phyloP scores from a whole-genome alignment of 30 jellyfish, hydroid and myxozoan genomes.

The Pelagia noctiluca region DNA sequence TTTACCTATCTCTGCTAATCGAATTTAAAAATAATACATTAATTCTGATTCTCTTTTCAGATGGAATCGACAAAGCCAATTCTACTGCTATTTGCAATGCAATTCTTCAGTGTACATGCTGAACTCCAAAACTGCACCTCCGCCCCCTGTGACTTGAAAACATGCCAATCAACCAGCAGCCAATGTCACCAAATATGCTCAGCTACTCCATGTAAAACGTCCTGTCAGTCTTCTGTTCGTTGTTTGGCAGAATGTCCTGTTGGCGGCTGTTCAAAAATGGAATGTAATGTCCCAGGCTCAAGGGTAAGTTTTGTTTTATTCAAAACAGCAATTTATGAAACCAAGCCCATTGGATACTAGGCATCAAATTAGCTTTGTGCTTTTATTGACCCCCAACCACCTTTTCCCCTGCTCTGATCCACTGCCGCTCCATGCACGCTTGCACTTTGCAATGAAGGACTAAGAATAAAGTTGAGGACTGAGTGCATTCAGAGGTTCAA shows the following conservation, averaged over 20 bases:
- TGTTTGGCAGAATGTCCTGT: constrained; percentile 1
- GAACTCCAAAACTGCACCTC: constrained; percentile 20
- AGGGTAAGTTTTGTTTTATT: not conserved
- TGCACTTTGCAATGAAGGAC: not conserved
- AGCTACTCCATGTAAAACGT: constrained; percentile 28
- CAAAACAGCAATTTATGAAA: not conserved
- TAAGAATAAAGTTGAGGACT: not conserved
- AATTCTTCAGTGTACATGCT: no score
- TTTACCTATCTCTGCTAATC: no score
- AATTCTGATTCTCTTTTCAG: no score
- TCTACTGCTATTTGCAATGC: no score
- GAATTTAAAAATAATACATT: no score
- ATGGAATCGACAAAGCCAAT: no score
- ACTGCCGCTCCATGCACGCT: not conserved
- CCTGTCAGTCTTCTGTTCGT: constrained; percentile 13
- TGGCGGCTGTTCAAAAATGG: constrained; percentile 30
- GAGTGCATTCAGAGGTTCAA: no score
- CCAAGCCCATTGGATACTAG: not conserved
- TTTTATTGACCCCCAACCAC: no score
- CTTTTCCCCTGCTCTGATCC: not conserved
- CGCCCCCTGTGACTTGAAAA: constrained; percentile 18
- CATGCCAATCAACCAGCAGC: not conserved
- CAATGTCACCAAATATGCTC: constrained; percentile 16
- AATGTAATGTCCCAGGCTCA: constrained; percentile 1
- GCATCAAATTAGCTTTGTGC: no score